These are phyloP conservation scores for Cephus spinipes DNA, from an alignment of 2,888 invertebrate genomes.

Conservation along the genomic window DNA sequence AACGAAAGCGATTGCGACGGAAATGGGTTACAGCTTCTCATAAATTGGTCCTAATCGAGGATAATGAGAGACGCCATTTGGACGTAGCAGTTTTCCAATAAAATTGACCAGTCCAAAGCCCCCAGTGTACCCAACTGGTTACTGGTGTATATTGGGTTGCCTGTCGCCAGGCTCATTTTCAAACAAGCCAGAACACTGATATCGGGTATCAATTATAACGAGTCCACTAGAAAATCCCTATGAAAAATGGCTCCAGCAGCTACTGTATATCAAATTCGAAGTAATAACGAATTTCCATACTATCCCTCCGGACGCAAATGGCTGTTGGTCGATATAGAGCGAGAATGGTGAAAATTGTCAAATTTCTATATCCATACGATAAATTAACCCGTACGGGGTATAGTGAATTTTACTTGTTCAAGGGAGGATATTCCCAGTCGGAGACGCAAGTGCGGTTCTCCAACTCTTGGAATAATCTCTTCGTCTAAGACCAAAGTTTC, in stretches of 20 bases:
- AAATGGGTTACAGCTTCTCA: conserved; percentile 29
- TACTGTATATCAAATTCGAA: not conserved
- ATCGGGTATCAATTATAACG: not conserved
- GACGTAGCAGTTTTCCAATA: not conserved
- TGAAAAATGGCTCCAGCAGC: not conserved
- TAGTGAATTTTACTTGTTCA: not conserved
- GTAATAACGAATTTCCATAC: not conserved
- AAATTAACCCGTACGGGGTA: not conserved
- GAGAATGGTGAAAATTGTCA: not conserved
- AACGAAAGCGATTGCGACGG: conserved; percentile 47
- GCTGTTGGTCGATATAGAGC: not conserved
- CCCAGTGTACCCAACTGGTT: not conserved
- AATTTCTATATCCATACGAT: not conserved
- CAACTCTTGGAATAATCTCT: not conserved
- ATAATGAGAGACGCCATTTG: not conserved
- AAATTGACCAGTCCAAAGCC: not conserved
- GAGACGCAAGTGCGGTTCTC: not conserved
- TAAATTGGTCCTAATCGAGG: not conserved
- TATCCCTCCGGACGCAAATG: not conserved
- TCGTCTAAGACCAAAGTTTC: not conserved
- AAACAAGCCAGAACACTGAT: not conserved
- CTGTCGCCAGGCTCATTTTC: not conserved
- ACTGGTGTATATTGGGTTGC: not conserved
- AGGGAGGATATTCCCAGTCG: not conserved
- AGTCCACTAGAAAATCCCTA: not conserved